Base-by-base conservation (phyloP, 2,888 invertebrate species). In the Drosophila fulvimacula region DNA sequence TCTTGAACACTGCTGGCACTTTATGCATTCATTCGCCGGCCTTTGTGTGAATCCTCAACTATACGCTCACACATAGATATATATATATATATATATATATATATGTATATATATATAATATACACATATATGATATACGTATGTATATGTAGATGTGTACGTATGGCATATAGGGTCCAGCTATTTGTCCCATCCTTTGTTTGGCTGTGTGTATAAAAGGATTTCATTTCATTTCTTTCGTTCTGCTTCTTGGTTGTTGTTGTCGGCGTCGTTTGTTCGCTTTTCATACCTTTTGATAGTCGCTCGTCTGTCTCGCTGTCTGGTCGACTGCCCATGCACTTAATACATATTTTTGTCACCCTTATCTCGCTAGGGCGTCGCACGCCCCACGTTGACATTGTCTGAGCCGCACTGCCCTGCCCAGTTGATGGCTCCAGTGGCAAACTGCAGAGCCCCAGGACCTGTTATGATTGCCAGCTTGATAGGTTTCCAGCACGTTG, bases 301-400 rank as follows among this genome's bases (percentile, higher is more conserved):
- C 61, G 30, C 49, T 49, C 56, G 44, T 51, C 51, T 36, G 34
- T 41, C 17, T 42, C 44, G n/a, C 41, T 53, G 21, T 36, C 52
- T 36, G 46, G 42, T 63, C 17, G 68, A 48, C 67, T 61, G 64
- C 60, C 72, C 75, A 55, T 79, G 77, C 83, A 83, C 88, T 86
- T 86, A 86, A 86, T 88, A 84, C 83, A 86, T 86, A 84, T 88
- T 84, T 84, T 88, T 88, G 83, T 84, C 83, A 80, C 83, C 81
- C 83, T 84, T 86, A 84, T 88, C 88, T 80, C 76, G 66, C 57
- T 83, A 80, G 77, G 73, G 80, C 64, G 86, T 76, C 88, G 80
- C 77, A 68, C 68, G 73, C 66, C 41, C 10, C 49, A 58, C 77
- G 86, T 85, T 82, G 82, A 85, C 82, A 88, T 77, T 77, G 83